These are phyloP conservation scores for Crambe crambe DNA, from an alignment of 37 sponge, comb jelly and placozoan species.

Conservation along the genomic window DNA sequence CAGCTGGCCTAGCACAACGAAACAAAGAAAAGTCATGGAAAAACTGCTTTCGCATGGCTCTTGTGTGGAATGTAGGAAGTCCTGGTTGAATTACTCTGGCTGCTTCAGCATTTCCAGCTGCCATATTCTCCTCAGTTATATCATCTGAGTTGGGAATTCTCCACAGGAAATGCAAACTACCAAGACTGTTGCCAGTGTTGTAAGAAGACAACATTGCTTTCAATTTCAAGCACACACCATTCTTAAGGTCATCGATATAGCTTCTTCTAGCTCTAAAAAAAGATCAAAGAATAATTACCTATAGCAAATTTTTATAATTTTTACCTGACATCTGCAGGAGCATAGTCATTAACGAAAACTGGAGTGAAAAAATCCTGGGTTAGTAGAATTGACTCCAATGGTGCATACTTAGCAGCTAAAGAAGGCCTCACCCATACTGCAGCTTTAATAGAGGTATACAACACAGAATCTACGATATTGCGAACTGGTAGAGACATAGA, in stretches of 20 bases:
- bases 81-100: conserved; percentile 19
- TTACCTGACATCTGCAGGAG: too few relatives aligned
- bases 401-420: too few relatives aligned
- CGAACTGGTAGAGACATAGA: too few relatives aligned
- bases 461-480: too few relatives aligned
- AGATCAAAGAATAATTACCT: too few relatives aligned
- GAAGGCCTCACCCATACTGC: too few relatives aligned
- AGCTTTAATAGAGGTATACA: too few relatives aligned
- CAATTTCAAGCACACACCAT: not conserved
- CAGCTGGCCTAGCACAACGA: too few relatives aligned
- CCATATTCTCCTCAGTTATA: not conserved
- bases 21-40: not conserved
- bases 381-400: too few relatives aligned
- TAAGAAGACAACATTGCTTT: conserved; percentile 25
- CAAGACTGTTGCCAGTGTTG: conserved; percentile 41
- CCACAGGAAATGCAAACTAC: conserved; percentile 49
- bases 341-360: too few relatives aligned
- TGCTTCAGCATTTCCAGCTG: not conserved
- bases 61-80: conserved; percentile 24
- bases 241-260: conserved; percentile 4
- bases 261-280: not conserved
- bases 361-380: too few relatives aligned
- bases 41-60: conserved; percentile 25
- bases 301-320: too few relatives aligned
- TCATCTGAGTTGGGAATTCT: conserved; percentile 10